A percentile compares a stretch with the other conserved stretches of the same genome.
Conservation (phyloP, 2,797 vertebrate genomes). For the Chromobotia macracanthus region DNA sequence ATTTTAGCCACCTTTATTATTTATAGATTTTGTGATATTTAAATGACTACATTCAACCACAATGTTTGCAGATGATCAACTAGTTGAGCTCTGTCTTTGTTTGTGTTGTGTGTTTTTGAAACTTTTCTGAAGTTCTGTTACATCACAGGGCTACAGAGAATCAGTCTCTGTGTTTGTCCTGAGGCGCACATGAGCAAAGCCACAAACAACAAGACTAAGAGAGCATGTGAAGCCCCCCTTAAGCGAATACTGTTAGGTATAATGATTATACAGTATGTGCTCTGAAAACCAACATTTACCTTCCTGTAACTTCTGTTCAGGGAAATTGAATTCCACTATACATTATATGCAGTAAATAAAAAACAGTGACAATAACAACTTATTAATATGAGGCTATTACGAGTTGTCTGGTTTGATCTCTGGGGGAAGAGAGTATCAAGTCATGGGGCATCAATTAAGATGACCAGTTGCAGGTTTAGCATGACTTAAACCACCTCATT, state of each 20-base stretch:
- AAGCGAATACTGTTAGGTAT: constrained; percentile 72
- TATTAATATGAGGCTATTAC: background rate
- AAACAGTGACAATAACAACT: background rate
- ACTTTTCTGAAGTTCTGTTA: background rate
- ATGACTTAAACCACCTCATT: no score
- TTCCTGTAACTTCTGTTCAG: background rate
- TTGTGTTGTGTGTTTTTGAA: no score
- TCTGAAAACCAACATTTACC: background rate
- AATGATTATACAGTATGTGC: constrained; percentile 64
- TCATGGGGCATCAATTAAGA: no score
- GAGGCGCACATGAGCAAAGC: background rate
- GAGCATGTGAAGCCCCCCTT: background rate
- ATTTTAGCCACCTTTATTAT: background rate
- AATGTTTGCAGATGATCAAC: no score
- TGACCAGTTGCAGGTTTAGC: no score
- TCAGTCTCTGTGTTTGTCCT: background rate
- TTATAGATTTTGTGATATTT: background rate
- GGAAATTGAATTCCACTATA: background rate
- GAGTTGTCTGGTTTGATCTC: background rate
- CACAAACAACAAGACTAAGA: background rate
- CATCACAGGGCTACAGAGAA: background rate
- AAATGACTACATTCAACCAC: background rate
- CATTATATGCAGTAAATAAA: background rate
- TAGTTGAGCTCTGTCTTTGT: no score
- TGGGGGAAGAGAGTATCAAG: no score